phyloP scores from a whole-genome alignment of 92 coral and sea anemone genomes.

The Parazoanthus swiftii region DNA sequence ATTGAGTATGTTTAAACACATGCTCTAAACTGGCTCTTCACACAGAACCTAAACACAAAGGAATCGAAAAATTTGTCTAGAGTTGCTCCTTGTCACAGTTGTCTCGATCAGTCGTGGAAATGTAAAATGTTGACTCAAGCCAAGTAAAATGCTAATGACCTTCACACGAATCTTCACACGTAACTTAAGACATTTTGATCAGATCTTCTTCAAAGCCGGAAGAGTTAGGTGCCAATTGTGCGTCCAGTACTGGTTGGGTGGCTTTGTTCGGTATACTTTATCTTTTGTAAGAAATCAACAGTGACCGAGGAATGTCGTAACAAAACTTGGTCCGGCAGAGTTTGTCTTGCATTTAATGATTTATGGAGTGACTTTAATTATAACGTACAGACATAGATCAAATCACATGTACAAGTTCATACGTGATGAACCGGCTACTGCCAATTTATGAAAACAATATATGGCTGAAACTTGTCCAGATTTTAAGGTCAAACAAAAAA shows the following conservation, averaged over 20 bases:
- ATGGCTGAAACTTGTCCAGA: too few relatives aligned
- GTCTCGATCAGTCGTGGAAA: not conserved
- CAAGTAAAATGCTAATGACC: conserved; percentile 6
- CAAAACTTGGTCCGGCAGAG: not conserved
- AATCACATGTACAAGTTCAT: too few relatives aligned
- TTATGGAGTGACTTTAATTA: too few relatives aligned
- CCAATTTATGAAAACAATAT: too few relatives aligned
- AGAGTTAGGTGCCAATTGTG: not conserved
- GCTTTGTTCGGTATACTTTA: not conserved
- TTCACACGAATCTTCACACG: conserved; percentile 20
- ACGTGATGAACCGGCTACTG: too few relatives aligned
- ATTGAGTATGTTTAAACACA: not conserved
- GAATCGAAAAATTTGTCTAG: not conserved
- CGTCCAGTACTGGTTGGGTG: not conserved
- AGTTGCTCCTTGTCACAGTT: not conserved
- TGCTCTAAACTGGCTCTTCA: not conserved
- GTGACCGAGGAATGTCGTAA: not conserved
- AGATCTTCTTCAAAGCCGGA: conserved; percentile 23
- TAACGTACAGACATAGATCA: not conserved
- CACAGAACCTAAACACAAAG: not conserved
- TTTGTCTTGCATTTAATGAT: too few relatives aligned
- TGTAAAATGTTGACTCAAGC: conserved; percentile 30
- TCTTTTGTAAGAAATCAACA: not conserved
- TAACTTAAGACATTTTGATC: conserved; percentile 2
- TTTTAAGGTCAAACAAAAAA: not conserved